A percentile compares a stretch with the other conserved stretches of the same genome.
These are phyloP conservation scores for Cheilosia vulpina DNA, from an alignment of 2,888 invertebrate genomes.

Conservation along the genomic window DNA sequence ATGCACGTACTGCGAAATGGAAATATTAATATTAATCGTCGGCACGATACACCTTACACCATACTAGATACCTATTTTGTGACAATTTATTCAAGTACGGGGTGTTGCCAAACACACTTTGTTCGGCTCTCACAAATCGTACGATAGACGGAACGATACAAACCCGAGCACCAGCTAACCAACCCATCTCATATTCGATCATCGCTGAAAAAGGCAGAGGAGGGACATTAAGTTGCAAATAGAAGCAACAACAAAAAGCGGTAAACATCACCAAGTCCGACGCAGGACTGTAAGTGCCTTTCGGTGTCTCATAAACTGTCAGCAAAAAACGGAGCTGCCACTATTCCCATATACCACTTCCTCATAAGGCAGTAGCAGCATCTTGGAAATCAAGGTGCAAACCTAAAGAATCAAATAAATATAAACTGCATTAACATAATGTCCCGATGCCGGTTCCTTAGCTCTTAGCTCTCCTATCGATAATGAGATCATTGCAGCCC, in stretches of 20 bases:
- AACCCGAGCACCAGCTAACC: constrained; percentile 19
- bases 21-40: constrained; percentile 67
- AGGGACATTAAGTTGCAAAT: constrained; percentile 56
- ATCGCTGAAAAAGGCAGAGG: constrained; percentile 63
- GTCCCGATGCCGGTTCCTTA: constrained; percentile 55
- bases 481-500: constrained; percentile 74
- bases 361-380: constrained; percentile 60
- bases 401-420: constrained; percentile 73
- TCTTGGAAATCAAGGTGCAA: constrained; percentile 64
- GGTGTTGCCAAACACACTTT: constrained; percentile 69
- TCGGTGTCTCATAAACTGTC: constrained; percentile 68
- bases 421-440: constrained; percentile 74
- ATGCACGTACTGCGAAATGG: constrained; percentile 54
- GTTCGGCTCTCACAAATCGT: constrained; percentile 54
- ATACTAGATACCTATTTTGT: constrained; percentile 30
- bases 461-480: constrained; percentile 69
- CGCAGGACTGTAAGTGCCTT: constrained; percentile 67
- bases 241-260: constrained; percentile 18
- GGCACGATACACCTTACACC: constrained; percentile 47
- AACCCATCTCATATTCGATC: constrained; percentile 63
- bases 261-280: constrained; percentile 17
- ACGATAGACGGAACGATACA: constrained; percentile 50
- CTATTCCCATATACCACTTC: constrained; percentile 71
- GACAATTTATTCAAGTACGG: constrained; percentile 46
- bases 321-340: constrained; percentile 26